A percentile compares a stretch with the other conserved stretches of the same genome.
These are phyloP conservation scores for Harpagoxenus sublaevis DNA, from an alignment of 2,888 invertebrate species.

Conservation along the genomic window DNA sequence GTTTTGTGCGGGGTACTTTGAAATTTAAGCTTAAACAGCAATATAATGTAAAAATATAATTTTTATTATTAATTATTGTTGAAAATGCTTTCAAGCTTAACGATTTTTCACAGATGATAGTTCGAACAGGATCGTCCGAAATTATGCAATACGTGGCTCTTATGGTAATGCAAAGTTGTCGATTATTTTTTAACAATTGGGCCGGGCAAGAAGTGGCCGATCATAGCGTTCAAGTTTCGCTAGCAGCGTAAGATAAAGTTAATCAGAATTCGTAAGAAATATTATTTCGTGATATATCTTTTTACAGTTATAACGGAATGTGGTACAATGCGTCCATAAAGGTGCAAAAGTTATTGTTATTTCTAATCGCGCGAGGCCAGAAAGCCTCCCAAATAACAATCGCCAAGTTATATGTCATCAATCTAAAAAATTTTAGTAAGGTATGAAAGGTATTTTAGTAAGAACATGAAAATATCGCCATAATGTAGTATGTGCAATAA, in stretches of 20 bases:
- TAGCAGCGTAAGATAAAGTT: slow-evolving; percentile 39
- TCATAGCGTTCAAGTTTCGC: slow-evolving; percentile 17
- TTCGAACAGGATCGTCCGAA: slow-evolving; percentile 18
- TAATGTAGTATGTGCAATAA: neutral
- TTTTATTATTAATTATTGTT: neutral
- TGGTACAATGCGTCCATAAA: slow-evolving; percentile 17
- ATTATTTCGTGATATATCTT: neutral
- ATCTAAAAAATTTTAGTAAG: slow-evolving; percentile 19
- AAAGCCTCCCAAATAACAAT: slow-evolving; percentile 6
- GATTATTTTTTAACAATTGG: slow-evolving; percentile 40
- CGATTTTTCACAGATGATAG: neutral
- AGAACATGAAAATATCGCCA: neutral
- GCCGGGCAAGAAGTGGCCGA: slow-evolving; percentile 37
- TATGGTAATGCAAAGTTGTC: neutral
- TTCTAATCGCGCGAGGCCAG: slow-evolving; percentile 19
- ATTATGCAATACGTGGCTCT: slow-evolving; percentile 8
- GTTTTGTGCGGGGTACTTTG: neutral
- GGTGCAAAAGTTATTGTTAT: slow-evolving; percentile 11
- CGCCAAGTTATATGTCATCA: slow-evolving; percentile 25
- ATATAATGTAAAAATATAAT: neutral
- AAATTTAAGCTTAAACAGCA: neutral
- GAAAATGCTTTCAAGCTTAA: neutral
- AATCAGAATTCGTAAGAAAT: neutral
- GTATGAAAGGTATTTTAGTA: slow-evolving; percentile 19
- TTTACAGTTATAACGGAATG: slow-evolving; percentile 31